Conservation (phyloP, 2,113 vertebrate genomes). For the Drymodes brunneopygia region DNA sequence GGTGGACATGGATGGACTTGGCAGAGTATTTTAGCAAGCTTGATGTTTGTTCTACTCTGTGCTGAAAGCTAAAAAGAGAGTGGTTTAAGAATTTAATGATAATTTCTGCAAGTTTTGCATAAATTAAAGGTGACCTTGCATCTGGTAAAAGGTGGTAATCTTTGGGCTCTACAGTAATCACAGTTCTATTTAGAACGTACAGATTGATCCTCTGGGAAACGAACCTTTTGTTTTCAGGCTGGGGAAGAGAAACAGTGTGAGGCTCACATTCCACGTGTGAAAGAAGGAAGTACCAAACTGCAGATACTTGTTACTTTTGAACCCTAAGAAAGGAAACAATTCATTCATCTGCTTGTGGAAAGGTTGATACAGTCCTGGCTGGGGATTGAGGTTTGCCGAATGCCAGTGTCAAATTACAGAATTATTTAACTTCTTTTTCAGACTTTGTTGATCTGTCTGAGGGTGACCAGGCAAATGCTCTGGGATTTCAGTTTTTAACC, state of each 20-base stretch:
- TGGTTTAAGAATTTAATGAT: not conserved
- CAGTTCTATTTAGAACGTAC: not conserved
- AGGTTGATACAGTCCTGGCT: not conserved
- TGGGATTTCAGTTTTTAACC: slow-evolving; percentile 87
- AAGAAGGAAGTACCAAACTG: not conserved
- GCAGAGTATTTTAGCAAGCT: not conserved
- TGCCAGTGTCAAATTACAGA: not conserved
- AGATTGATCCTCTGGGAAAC: not conserved
- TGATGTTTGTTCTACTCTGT: not conserved
- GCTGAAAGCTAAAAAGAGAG: not conserved
- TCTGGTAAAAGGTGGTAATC: not conserved
- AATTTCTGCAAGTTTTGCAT: not conserved
- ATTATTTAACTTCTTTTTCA: slow-evolving; percentile 49
- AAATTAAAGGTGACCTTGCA: not conserved
- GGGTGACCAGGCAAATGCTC: slow-evolving; percentile 83
- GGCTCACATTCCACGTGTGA: not conserved
- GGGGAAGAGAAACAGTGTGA: not conserved
- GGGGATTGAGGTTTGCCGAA: not conserved
- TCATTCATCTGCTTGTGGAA: not conserved
- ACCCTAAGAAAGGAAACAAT: not conserved
- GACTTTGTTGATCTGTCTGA: slow-evolving; percentile 83
- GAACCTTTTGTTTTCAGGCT: not conserved
- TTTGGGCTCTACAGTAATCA: not conserved
- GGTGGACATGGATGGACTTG: not conserved
- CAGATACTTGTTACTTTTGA: not conserved